Evolutionary conservation across 1,140 invertebrate species (phyloP).

Genomic region (Campoletis sonorensis): DNA sequence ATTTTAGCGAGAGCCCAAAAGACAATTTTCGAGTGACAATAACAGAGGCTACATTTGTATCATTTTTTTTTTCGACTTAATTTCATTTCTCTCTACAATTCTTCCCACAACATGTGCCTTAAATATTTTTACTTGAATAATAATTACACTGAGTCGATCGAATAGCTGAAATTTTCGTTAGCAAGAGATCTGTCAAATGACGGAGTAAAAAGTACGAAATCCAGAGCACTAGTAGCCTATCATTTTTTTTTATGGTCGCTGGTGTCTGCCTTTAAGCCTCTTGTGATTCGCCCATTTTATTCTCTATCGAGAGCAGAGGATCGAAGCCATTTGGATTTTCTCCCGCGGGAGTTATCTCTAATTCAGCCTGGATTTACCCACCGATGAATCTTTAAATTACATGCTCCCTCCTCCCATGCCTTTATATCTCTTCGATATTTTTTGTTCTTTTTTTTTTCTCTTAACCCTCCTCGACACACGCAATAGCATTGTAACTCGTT

Average conservation of each 20-base stretch:
- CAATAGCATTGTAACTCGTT: conserved; percentile 40
- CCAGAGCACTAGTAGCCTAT: not conserved
- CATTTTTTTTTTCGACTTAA: not conserved
- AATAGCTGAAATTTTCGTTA: too few relatives aligned
- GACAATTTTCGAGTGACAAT: not conserved
- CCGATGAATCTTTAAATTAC: conserved; percentile 79
- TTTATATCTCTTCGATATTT: conserved; percentile 45
- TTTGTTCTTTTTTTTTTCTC: conserved; percentile 53
- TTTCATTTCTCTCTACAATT: not conserved
- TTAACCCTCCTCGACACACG: conserved; percentile 7
- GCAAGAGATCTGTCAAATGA: too few relatives aligned
- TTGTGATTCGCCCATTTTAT: conserved; percentile 37
- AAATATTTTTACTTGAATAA: not conserved
- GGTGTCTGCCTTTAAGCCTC: conserved; percentile 30
- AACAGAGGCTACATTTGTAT: not conserved
- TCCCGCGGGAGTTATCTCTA: conserved; percentile 76
- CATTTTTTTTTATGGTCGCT: not conserved
- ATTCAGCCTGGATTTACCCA: conserved; percentile 78
- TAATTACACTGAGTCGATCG: too few relatives aligned
- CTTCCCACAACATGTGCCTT: not conserved
- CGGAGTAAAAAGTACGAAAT: not conserved
- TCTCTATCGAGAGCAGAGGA: conserved; percentile 52
- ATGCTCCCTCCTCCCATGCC: conserved; percentile 57
- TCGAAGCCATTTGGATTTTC: conserved; percentile 73
- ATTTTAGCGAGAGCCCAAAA: not conserved